Conservation (phyloP, 2,888 invertebrate genomes). For the Pedicia rivosa region DNA sequence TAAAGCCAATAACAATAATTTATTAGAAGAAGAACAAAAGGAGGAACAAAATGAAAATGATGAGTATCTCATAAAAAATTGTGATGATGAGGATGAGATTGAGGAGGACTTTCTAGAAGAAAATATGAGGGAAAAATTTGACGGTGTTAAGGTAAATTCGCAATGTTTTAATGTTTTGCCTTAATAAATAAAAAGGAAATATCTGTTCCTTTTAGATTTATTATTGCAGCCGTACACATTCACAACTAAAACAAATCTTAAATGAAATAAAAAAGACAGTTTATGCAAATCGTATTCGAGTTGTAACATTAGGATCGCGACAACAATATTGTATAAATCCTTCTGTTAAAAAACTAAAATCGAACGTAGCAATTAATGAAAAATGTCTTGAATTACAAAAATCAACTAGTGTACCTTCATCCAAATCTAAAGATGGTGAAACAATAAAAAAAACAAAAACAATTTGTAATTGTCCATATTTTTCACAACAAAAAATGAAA, state of each 20-base stretch:
- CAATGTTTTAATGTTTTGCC: not conserved
- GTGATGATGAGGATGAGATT: slow-evolving; percentile 21
- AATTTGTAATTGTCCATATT: slow-evolving; percentile 49
- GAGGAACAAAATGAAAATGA: slow-evolving; percentile 19
- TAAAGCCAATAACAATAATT: slow-evolving; percentile 13
- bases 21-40: slow-evolving; percentile 15
- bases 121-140: slow-evolving; percentile 31
- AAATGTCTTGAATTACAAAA: slow-evolving; percentile 70
- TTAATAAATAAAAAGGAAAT: not conserved
- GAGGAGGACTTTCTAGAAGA: slow-evolving; percentile 14
- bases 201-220: slow-evolving; percentile 46
- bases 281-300: slow-evolving; percentile 50
- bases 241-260: slow-evolving; percentile 91
- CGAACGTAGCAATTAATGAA: slow-evolving; percentile 74
- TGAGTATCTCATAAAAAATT: slow-evolving; percentile 42
- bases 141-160: slow-evolving; percentile 23
- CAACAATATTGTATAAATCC: slow-evolving; percentile 84
- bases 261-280: slow-evolving; percentile 75
- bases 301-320: slow-evolving; percentile 77
- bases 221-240: slow-evolving; percentile 93
- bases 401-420: slow-evolving; percentile 32
- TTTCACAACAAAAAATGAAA: too few species aligned
- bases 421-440: slow-evolving; percentile 34
- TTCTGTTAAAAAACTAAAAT: slow-evolving; percentile 54
- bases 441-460: slow-evolving; percentile 40